These are phyloP conservation scores for Corbicula japonica DNA, from an alignment of 2,888 invertebrate genomes.

Conservation along the genomic window DNA sequence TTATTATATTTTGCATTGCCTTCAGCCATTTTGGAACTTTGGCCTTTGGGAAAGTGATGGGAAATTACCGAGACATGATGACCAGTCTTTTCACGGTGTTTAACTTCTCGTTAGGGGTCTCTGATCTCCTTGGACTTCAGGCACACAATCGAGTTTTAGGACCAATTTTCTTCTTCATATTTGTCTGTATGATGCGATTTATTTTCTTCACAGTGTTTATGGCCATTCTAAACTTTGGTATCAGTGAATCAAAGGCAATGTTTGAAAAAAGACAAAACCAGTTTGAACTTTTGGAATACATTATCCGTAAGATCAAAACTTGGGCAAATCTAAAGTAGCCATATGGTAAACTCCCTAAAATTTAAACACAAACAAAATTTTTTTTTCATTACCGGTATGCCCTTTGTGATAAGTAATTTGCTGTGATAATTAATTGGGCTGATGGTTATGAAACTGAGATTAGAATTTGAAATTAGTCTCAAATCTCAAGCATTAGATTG, in stretches of 20 bases:
- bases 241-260: constrained; percentile 53
- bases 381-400: no score
- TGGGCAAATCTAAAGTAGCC: constrained; percentile 9
- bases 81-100: constrained; percentile 62
- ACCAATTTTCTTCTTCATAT: constrained; percentile 69
- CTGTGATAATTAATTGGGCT: no score
- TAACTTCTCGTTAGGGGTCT: constrained; percentile 69
- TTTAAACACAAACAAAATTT: no score
- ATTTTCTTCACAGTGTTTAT: constrained; percentile 71
- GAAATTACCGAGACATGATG: constrained; percentile 58
- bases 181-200: constrained; percentile 64
- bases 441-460: no score
- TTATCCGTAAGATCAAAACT: constrained; percentile 68
- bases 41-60: constrained; percentile 64
- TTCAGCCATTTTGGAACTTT: constrained; percentile 67
- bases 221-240: constrained; percentile 69
- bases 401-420: no score
- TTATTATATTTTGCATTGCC: constrained; percentile 56
- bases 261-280: constrained; percentile 59
- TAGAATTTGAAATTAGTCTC: no score
- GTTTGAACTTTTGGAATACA: constrained; percentile 68
- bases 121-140: constrained; percentile 66
- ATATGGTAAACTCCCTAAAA: no score
- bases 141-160: constrained; percentile 63
- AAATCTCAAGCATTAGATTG: no score